Evolutionary conservation across 2,888 invertebrate genomes (phyloP).

Genomic region (Nemotelus pantherinus): DNA sequence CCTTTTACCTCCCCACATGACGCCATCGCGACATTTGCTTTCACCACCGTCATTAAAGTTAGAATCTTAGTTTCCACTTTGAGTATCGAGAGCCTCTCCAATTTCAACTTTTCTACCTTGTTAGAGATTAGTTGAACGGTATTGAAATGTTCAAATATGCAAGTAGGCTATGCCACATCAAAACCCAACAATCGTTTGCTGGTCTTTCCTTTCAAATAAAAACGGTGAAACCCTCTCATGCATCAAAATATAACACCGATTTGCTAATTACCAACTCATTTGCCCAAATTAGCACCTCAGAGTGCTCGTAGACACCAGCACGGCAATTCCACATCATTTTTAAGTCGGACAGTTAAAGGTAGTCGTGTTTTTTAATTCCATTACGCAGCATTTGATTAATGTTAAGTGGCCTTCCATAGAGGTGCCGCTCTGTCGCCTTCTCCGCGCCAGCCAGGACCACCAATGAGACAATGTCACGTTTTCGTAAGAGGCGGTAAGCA

Average conservation of each 20-base stretch:
- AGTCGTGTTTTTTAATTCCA: slow-evolving; percentile 31
- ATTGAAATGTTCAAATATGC: not conserved
- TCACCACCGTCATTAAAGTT: no score
- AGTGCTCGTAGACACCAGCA: slow-evolving; percentile 1
- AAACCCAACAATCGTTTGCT: slow-evolving; percentile 26
- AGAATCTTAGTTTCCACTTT: no score
- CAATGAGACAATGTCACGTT: slow-evolving; percentile 22
- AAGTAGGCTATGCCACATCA: not conserved
- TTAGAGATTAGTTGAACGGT: not conserved
- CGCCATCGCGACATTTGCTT: no score
- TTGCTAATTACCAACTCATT: slow-evolving; percentile 53
- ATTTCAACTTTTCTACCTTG: no score
- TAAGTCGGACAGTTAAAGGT: not conserved
- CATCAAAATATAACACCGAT: slow-evolving; percentile 48
- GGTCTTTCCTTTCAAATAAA: not conserved
- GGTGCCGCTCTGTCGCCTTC: slow-evolving; percentile 1
- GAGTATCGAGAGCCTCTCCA: no score
- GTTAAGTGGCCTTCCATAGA: slow-evolving; percentile 42
- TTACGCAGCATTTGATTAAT: slow-evolving; percentile 34
- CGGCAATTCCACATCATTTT: slow-evolving; percentile 40
- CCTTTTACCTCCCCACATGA: no score
- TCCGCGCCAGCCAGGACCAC: not conserved
- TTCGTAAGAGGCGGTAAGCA: not conserved
- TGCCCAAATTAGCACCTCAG: slow-evolving; percentile 52
- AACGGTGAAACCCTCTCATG: slow-evolving; percentile 34